Evolutionary conservation across 2,888 invertebrate genomes (phyloP), one percentile per base, ranked within the genome.

Genomic region (Maniola hyperantus): DNA sequence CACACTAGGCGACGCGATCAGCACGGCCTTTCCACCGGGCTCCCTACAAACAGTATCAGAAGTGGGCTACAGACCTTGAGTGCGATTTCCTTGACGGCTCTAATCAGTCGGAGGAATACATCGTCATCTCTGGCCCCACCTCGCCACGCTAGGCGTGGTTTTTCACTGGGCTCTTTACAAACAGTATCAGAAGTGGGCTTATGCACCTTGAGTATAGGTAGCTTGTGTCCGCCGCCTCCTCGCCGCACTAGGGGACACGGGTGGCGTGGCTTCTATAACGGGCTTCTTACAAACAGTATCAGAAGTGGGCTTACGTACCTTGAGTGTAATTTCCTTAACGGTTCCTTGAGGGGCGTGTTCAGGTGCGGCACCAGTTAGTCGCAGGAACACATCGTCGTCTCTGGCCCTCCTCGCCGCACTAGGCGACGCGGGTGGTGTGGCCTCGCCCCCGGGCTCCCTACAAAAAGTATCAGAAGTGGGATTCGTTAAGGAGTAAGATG

Each of bases 361-460:
- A 20, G 74, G 74, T 2, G 76, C 76, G 20, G 79, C 79, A 36
- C 95, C 95, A 0, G 96, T 95, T 15, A 97, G 93, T 54, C 96
- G 88, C 69, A 95, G 95, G 87, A 97, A 97, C 71, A 97, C 97
- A 88, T 97, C 96, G 76, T 95, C 95, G 76, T 95, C 94, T 76
- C 77, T 91, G 78, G 77, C 94, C 83, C 78, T 96, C 89, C 79
- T 94, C 94, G 79, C 93, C 85, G 78, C 89, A 55, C 91, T 86
- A 6, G 92, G 92, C 13, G 94, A 94, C 64, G 93, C 93, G 68
- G 93, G 93, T 76, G 95, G 94, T 74, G 94, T 92, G 74, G 74
- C 74, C 36, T 70, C 76, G 18, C 69, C 67, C 8, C 89, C 91
- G 77, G 74, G 75, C n/a, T 76, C 79, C 65, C 76, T 79, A 46